These are phyloP conservation scores for Capitella teleta DNA, from an alignment of 1,140 invertebrate species.

Conservation along the genomic window DNA sequence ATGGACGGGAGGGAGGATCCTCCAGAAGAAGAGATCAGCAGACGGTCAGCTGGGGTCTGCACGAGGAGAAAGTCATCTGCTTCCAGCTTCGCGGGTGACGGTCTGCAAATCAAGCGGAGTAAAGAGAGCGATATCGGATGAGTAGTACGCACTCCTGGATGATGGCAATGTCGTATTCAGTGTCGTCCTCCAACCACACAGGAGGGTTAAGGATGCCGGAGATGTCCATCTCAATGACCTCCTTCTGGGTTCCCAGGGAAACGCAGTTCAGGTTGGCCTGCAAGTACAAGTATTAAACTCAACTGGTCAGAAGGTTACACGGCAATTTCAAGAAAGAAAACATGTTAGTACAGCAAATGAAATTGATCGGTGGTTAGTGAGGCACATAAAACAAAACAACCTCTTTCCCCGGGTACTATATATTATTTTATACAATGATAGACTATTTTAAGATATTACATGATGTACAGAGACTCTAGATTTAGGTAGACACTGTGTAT, in stretches of 20 bases:
- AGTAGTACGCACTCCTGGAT: conserved; percentile 49
- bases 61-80: conserved; percentile 73
- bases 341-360: too few relatives aligned
- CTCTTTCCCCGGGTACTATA: too few relatives aligned
- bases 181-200: conserved; percentile 83
- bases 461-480: too few relatives aligned
- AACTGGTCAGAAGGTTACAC: conserved; percentile 4
- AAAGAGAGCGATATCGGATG: neutral
- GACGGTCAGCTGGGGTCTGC: conserved; percentile 63
- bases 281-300: too few relatives aligned
- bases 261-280: conserved; percentile 65
- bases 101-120: conserved; percentile 31
- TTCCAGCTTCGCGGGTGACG: conserved; percentile 45
- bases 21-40: too few relatives aligned
- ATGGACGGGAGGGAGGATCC: too few relatives aligned
- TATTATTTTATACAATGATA: too few relatives aligned
- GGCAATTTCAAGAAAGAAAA: conserved; percentile 5
- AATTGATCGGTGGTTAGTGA: too few relatives aligned
- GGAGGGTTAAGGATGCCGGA: conserved; percentile 74
- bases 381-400: too few relatives aligned
- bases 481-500: too few relatives aligned
- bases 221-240: conserved; percentile 96
- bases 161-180: conserved; percentile 85
- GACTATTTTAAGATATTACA: too few relatives aligned
- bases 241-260: conserved; percentile 83